Evolutionary conservation across 2,113 vertebrate species (phyloP).

Genomic region (Pao palembangensis): DNA sequence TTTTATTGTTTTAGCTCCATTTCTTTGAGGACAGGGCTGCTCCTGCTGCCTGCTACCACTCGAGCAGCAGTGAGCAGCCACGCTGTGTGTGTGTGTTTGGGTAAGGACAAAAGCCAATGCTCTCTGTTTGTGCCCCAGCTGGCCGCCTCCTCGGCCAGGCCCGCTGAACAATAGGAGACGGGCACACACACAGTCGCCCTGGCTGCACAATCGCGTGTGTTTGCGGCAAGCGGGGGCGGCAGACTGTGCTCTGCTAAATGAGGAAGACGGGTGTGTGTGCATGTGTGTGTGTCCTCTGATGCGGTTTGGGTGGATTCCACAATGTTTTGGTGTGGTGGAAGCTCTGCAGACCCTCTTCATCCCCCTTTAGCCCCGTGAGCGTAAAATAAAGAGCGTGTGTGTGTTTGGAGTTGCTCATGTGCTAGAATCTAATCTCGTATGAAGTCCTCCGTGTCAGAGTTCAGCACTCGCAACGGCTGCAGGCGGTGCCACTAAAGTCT

Average conservation of each 20-base stretch:
- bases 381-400: neutral
- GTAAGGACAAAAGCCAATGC: slow-evolving; percentile 55
- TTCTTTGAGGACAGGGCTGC: too few species aligned
- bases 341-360: slow-evolving; percentile 19
- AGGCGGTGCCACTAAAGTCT: too few species aligned
- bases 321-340: slow-evolving; percentile 16
- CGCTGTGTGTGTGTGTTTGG: slow-evolving; percentile 25
- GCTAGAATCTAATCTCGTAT: too few species aligned
- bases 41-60: too few species aligned
- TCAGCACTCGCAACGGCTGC: too few species aligned
- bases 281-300: slow-evolving; percentile 25
- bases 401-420: too few species aligned
- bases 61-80: too few species aligned
- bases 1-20: neutral
- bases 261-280: slow-evolving; percentile 12
- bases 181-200: slow-evolving; percentile 11
- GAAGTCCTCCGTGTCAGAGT: too few species aligned
- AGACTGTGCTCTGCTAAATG: too few species aligned
- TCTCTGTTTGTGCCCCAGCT: slow-evolving; percentile 61
- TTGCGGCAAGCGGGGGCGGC: neutral
- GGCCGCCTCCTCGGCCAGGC: slow-evolving; percentile 50
- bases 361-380: slow-evolving; percentile 2
- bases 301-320: slow-evolving; percentile 44
- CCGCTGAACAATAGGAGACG: slow-evolving; percentile 53
- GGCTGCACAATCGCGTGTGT: slow-evolving; percentile 3